phyloP scores from a whole-genome alignment of 2,113 vertebrate genomes.

The Rhynchomys soricoides region DNA sequence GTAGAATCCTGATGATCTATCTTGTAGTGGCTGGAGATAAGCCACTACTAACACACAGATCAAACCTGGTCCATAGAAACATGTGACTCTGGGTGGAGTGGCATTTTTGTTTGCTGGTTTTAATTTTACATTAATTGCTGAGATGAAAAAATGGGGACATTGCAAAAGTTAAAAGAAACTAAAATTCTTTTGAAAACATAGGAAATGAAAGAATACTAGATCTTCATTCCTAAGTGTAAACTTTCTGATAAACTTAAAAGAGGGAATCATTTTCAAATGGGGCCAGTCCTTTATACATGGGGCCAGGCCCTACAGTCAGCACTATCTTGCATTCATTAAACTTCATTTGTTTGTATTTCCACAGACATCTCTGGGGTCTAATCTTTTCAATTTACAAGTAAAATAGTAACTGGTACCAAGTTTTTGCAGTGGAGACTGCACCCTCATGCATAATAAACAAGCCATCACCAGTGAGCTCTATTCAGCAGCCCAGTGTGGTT shows the following conservation, averaged over 20 bases:
- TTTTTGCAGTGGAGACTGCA: neutral
- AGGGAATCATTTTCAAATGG: rapidly evolving
- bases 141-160: neutral
- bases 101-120: neutral
- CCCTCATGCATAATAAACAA: neutral
- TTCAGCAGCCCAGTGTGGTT: neutral
- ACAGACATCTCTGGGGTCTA: neutral
- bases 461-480: neutral
- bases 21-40: too few relatives aligned
- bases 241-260: neutral
- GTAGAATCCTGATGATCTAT: neutral
- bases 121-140: neutral
- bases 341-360: neutral
- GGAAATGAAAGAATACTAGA: neutral
- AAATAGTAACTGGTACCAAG: neutral
- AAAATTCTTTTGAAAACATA: constrained; percentile 17
- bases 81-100: neutral
- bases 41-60: neutral
- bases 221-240: neutral
- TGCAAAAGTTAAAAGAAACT: neutral
- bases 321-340: neutral
- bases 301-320: too few relatives aligned
- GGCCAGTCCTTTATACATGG: neutral
- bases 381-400: neutral
- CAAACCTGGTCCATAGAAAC: neutral